Evolutionary conservation across 1,140 invertebrate species (phyloP).

Genomic region (Aphaenogaster ashmeadi): DNA sequence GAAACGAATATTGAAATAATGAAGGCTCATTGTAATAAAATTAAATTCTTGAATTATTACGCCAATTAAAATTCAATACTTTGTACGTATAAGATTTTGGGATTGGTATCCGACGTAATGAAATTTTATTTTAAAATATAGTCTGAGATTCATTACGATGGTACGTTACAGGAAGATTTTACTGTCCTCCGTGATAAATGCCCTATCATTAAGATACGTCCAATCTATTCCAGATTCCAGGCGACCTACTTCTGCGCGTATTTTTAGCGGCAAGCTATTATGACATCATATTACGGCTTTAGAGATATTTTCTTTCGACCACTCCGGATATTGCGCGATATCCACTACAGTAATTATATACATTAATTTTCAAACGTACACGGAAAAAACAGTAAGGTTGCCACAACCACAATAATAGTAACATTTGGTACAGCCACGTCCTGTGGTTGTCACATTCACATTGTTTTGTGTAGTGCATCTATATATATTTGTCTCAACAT

Average conservation of each 20-base stretch:
- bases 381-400: no score
- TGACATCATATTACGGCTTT: background rate
- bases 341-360: background rate
- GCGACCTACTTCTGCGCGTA: conserved; percentile 21
- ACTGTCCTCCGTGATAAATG: background rate
- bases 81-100: background rate
- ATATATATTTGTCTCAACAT: no score
- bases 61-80: background rate
- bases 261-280: conserved; percentile 39
- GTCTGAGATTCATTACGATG: background rate
- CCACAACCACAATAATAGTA: no score
- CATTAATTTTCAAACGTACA: background rate
- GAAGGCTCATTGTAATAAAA: background rate
- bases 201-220: background rate
- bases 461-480: no score
- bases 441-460: no score
- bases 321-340: background rate
- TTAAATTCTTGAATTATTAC: conserved; percentile 8
- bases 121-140: conserved; percentile 14
- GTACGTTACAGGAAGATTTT: background rate
- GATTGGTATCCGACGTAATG: background rate
- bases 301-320: background rate
- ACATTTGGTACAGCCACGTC: no score
- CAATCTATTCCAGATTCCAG: conserved; percentile 46
- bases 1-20: background rate